Evolutionary conservation across 2,113 vertebrate species (phyloP).

Genomic region (Menura novaehollandiae): DNA sequence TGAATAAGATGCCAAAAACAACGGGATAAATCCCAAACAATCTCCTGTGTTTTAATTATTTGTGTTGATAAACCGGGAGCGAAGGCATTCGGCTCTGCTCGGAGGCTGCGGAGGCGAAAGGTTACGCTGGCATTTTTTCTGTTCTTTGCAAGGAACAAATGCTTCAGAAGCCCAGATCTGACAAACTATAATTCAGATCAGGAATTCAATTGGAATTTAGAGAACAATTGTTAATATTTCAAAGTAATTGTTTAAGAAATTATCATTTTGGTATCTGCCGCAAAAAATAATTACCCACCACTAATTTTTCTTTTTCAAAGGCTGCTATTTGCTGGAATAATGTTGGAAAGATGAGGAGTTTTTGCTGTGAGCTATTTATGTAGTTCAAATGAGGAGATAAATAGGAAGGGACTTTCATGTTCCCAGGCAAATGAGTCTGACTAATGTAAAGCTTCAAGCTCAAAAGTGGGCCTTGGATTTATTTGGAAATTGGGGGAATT

Average conservation of each 20-base stretch:
- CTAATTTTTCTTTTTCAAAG: constrained; percentile 59
- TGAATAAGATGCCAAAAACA: constrained; percentile 50
- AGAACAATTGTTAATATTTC: constrained; percentile 62
- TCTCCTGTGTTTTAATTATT: constrained; percentile 61
- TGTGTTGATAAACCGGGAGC: constrained; percentile 35
- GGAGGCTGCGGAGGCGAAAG: constrained; percentile 5
- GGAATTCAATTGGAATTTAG: constrained; percentile 52
- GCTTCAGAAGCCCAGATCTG: constrained; percentile 38
- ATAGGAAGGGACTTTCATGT: constrained; percentile 52
- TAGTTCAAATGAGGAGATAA: constrained; percentile 45
- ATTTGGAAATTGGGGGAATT: not conserved
- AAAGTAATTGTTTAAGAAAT: constrained; percentile 62
- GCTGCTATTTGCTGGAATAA: constrained; percentile 26
- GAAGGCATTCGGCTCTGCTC: not conserved
- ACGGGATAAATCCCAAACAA: constrained; percentile 38
- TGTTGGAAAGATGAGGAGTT: constrained; percentile 15
- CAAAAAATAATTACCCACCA: constrained; percentile 45
- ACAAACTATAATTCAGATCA: constrained; percentile 55
- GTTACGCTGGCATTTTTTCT: constrained; percentile 19
- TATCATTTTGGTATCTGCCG: constrained; percentile 56
- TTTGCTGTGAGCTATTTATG: constrained; percentile 48
- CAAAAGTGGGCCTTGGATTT: not conserved
- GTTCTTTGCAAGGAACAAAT: constrained; percentile 31
- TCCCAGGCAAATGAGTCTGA: constrained; percentile 39
- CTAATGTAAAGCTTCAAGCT: not conserved